phyloP scores from a whole-genome alignment of 2,888 invertebrate species.

The Arenicola marina region DNA sequence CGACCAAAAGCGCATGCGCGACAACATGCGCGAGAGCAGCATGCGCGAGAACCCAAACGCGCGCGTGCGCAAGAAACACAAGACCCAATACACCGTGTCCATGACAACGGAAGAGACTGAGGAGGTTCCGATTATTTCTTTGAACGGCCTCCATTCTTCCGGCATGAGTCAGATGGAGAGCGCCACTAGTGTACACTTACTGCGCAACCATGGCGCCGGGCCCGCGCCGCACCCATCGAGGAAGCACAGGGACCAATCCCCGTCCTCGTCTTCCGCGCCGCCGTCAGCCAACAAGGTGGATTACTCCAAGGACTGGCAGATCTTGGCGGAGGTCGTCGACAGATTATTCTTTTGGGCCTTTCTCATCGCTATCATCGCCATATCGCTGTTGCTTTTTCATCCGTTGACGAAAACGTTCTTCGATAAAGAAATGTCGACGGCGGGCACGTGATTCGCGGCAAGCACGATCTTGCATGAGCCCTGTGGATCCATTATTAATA shows the following conservation, averaged over 20 bases:
- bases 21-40: neutral
- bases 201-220: too few relatives aligned
- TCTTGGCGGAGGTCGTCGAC: constrained; percentile 26
- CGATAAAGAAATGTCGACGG: neutral
- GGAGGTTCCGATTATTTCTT: constrained; percentile 23
- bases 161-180: neutral
- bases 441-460: too few relatives aligned
- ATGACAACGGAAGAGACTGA: constrained; percentile 10
- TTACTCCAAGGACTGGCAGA: constrained; percentile 25
- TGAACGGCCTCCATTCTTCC: constrained; percentile 14
- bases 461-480: too few relatives aligned
- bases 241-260: neutral
- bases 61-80: neutral
- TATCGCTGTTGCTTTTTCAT: constrained; percentile 25
- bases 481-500: too few relatives aligned
- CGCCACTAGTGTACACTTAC: too few relatives aligned
- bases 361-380: constrained; percentile 22
- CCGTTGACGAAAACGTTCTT: constrained; percentile 18
- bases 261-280: neutral
- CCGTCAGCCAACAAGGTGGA: constrained; percentile 11
- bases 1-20: neutral
- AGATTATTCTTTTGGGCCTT: constrained; percentile 28
- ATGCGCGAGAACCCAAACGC: neutral
- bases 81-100: constrained; percentile 1
- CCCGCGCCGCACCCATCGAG: neutral